phyloP scores from a whole-genome alignment of 2,113 vertebrate species.

The Grammomys dolichurus region DNA sequence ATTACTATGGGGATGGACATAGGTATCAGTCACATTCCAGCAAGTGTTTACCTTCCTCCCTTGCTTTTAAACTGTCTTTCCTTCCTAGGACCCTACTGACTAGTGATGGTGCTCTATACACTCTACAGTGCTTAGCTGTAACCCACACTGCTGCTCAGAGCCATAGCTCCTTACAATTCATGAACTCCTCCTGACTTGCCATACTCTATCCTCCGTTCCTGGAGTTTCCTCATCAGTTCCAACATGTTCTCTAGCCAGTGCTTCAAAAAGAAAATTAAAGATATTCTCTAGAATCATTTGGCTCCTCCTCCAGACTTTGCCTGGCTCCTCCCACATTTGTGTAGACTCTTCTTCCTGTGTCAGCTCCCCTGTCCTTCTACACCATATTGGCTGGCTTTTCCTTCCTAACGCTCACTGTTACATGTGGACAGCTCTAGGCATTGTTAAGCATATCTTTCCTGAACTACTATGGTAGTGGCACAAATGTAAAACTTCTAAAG shows the following conservation, averaged over 20 bases:
- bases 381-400: neutral
- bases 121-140: neutral
- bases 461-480: neutral
- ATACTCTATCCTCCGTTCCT: neutral
- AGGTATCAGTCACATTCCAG: neutral
- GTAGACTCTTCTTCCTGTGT: neutral
- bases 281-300: neutral
- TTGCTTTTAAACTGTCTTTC: neutral
- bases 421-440: neutral
- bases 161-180: fast-evolving
- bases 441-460: neutral
- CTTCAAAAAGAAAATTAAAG: neutral
- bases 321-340: neutral
- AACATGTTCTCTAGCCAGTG: neutral
- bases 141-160: neutral
- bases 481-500: neutral
- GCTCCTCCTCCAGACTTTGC: neutral
- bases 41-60: neutral
- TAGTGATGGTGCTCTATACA: no score
- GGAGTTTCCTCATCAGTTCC: neutral
- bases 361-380: neutral
- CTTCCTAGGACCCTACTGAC: neutral
- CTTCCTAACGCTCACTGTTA: neutral
- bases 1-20: neutral
- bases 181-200: neutral